Base-by-base conservation (phyloP, 2,888 invertebrate species). In the Marasmarcha lunaedactyla region DNA sequence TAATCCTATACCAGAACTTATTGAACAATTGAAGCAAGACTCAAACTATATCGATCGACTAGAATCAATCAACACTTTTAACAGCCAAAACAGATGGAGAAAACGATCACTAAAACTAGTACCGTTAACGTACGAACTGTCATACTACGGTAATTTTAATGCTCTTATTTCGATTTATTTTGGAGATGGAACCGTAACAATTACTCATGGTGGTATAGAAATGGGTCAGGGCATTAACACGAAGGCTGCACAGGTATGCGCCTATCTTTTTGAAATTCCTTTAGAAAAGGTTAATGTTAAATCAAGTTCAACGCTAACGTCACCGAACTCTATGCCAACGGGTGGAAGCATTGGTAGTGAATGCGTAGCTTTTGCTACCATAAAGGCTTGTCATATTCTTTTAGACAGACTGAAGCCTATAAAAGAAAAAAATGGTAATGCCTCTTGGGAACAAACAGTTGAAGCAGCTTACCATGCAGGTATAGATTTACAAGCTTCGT, bases 171-270 rank as follows among this genome's bases (percentile, higher is more conserved):
- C 88, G 1, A 85, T 93, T 48, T 92, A 87, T 56, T 88, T 88
- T n/a, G 77, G 81, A 1, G 90, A 91, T 66, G 91, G 89, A 0
- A 85, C 88, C 1, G 90, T 94, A 0, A 73, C 86, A 1, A 72
- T 93, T 1, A 77, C 86, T 4, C 91, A 91, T 51, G 89, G 88
- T 14, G 90, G 89, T 1, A 72, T 88, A 34, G 91, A 91, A 79
- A 87, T 89, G 73, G 93, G 93, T 0, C 93, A 94, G 81, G 94
- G 93, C 1, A 84, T 93, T 35, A 90, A 93, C 48, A 93, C 93
- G 0, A 93, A 93, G 84, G 87, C 83, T 1, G 88, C 89, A 6
- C 93, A 93, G 84, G 90, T 92, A 0, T 90, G 88, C 41, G 93
- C 92, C 0, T 86, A 90, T 46, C 79, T 79, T 2, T 69, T 95